Conservation (phyloP, 23 tunicate genomes). For the Diplosoma virens region DNA sequence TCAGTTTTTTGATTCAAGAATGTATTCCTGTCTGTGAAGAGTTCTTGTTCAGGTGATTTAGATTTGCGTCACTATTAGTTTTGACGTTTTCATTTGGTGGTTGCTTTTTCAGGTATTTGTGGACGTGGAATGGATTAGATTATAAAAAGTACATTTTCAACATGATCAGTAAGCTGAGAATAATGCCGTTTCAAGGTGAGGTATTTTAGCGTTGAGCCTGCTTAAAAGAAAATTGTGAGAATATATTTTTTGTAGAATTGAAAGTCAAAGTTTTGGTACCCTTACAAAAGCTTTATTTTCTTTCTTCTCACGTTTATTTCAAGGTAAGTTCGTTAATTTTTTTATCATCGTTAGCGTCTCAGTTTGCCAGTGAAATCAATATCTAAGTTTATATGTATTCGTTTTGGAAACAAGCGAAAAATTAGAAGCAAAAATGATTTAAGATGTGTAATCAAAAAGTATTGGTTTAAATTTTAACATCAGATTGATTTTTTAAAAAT, state of each 20-base stretch:
- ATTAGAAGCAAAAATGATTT: too few species aligned
- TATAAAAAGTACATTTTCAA: constrained; percentile 8
- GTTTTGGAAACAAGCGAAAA: too few species aligned
- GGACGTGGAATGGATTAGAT: constrained; percentile 29
- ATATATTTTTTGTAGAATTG: neutral
- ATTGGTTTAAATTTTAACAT: too few species aligned
- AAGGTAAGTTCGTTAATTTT: too few species aligned
- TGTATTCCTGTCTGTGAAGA: constrained; percentile 54
- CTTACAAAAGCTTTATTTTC: neutral
- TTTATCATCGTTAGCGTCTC: too few species aligned
- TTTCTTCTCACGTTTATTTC: constrained; percentile 25
- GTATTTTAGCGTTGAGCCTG: neutral
- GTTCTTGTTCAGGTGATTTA: constrained; percentile 53
- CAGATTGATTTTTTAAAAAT: too few species aligned
- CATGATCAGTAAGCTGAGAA: constrained; percentile 6
- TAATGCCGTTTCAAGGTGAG: constrained; percentile 26
- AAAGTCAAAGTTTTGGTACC: neutral
- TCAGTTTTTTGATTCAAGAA: constrained; percentile 41
- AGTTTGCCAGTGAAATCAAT: too few species aligned
- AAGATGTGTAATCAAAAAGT: too few species aligned
- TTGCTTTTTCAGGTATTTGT: constrained; percentile 21
- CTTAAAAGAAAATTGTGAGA: neutral
- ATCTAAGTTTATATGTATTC: too few species aligned
- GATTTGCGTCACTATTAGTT: neutral
- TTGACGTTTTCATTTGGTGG: neutral